These are phyloP conservation scores for Leptothorax acervorum DNA, from an alignment of 2,888 invertebrate species.

Conservation along the genomic window DNA sequence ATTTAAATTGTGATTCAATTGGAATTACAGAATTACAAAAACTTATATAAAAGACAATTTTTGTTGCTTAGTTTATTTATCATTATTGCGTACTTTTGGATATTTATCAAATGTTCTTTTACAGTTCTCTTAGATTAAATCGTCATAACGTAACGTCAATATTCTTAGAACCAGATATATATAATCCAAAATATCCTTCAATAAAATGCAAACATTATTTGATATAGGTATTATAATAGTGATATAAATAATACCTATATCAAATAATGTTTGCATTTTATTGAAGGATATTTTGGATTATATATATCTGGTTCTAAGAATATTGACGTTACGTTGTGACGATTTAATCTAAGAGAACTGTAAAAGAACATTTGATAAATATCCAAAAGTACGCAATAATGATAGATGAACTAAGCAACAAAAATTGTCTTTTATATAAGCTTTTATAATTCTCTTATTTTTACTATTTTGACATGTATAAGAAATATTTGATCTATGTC, in stretches of 20 bases:
- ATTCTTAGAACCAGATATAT: not conserved
- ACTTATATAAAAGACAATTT: not conserved
- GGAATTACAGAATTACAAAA: not conserved
- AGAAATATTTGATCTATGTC: slow-evolving; percentile 17
- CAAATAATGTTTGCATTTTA: not conserved
- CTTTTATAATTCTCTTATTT: not conserved
- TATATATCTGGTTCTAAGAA: not conserved
- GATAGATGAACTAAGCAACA: not conserved
- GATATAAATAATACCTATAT: too few relatives aligned
- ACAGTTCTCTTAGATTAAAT: not conserved
- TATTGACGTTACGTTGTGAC: not conserved
- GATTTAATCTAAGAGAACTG: not conserved
- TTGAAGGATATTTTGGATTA: not conserved
- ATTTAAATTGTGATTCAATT: not conserved
- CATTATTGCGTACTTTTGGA: not conserved
- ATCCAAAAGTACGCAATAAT: not conserved
- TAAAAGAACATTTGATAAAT: not conserved
- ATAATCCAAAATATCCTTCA: not conserved
- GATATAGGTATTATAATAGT: too few relatives aligned
- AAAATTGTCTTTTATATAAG: not conserved
- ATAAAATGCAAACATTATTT: not conserved
- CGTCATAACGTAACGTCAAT: not conserved
- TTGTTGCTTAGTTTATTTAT: not conserved
- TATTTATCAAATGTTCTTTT: not conserved
- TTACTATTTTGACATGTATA: not conserved